These are phyloP conservation scores for Drosophila azteca DNA, from an alignment of 1,140 invertebrate species.

Conservation along the genomic window DNA sequence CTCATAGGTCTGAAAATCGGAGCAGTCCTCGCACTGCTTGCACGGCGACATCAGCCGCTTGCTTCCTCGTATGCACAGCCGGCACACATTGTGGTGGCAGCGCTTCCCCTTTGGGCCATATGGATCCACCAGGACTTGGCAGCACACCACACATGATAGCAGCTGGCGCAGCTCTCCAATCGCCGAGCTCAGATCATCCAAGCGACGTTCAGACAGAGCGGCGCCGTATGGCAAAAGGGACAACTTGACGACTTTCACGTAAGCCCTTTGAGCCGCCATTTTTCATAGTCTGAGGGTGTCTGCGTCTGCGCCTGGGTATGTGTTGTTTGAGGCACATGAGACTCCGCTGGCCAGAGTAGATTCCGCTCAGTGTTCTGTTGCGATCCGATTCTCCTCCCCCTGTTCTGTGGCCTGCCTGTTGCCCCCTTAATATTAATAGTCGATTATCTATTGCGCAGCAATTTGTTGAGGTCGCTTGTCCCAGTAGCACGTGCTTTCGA, in stretches of 20 bases:
- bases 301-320: not conserved
- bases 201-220: constrained; percentile 86
- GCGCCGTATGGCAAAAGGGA: constrained; percentile 29
- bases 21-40: constrained; percentile 92
- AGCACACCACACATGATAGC: constrained; percentile 94
- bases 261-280: constrained; percentile 44
- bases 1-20: constrained; percentile 87
- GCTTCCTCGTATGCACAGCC: constrained; percentile 91
- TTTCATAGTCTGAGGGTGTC: constrained; percentile 1
- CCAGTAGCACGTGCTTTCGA: constrained; percentile 3
- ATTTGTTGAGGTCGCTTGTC: not conserved
- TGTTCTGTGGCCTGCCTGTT: not conserved
- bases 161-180: constrained; percentile 93
- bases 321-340: constrained; percentile 8
- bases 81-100: constrained; percentile 95
- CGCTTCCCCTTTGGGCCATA: constrained; percentile 90
- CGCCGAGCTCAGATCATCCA: constrained; percentile 92
- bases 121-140: constrained; percentile 91
- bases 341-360: constrained; percentile 31
- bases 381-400: not conserved
- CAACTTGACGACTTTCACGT: constrained; percentile 44
- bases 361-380: not conserved
- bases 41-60: constrained; percentile 94
- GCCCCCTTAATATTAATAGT: not conserved
- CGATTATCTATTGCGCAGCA: constrained; percentile 5